Evolutionary conservation across 2,113 vertebrate genomes (phyloP).

Genomic region (Lophochroa leadbeateri): DNA sequence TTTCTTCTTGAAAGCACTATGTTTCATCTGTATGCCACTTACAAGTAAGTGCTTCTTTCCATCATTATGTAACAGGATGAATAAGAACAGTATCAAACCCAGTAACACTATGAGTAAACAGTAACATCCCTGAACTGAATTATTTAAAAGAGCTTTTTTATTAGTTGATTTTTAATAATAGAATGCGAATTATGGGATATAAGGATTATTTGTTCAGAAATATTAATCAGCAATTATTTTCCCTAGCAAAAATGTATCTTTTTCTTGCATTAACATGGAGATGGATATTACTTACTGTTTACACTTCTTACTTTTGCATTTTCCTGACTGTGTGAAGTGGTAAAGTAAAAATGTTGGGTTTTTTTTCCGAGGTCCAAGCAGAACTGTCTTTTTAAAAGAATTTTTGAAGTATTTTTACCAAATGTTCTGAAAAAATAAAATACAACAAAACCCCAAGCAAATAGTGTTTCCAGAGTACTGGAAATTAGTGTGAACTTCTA

Average conservation of each 20-base stretch:
- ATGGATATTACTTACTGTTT: not conserved
- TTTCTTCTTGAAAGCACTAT: constrained; percentile 42
- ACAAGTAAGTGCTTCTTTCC: not conserved
- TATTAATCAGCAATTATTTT: constrained; percentile 15
- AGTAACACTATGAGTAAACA: not conserved
- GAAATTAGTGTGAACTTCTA: not conserved
- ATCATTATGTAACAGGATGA: not conserved
- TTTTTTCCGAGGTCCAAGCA: not conserved
- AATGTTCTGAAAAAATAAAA: not conserved
- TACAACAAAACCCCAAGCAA: not conserved
- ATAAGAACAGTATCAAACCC: not conserved
- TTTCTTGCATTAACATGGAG: not conserved
- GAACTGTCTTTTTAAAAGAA: not conserved
- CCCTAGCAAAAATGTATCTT: not conserved
- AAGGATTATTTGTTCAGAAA: not conserved
- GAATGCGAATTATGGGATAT: not conserved
- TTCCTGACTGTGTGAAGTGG: not conserved
- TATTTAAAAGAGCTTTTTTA: not conserved
- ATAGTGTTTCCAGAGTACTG: not conserved
- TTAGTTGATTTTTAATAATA: not conserved
- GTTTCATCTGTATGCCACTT: constrained; percentile 3
- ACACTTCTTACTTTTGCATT: not conserved
- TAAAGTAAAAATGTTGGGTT: not conserved
- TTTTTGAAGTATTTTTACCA: not conserved
- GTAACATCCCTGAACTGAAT: not conserved